Percentiles rank a stretch among this genome's conserved stretches.
Conservation (phyloP, 2,113 vertebrate genomes). For the Apaloderma vittatum region DNA sequence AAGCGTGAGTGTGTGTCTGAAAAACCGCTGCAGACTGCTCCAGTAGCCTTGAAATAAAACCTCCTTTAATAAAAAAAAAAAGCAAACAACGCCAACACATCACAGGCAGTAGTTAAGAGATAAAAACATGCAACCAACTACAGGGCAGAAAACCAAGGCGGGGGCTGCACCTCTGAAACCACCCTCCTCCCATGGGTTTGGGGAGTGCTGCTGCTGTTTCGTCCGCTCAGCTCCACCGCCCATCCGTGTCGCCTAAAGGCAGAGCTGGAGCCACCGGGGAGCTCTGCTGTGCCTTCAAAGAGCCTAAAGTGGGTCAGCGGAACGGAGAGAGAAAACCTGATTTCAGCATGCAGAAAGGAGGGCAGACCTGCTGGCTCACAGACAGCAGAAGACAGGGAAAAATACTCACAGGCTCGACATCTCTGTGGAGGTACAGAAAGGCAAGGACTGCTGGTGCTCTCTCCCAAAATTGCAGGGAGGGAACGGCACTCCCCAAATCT, state of each 20-base stretch:
- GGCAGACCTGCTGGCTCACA: slow-evolving; percentile 19
- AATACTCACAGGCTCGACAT: background rate
- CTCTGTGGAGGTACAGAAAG: background rate
- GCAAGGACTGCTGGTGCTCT: background rate
- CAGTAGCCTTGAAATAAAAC: background rate
- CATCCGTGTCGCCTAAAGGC: background rate
- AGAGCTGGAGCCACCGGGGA: slow-evolving; percentile 24
- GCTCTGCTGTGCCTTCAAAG: slow-evolving; percentile 29
- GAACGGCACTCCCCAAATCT: background rate
- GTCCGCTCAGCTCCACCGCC: background rate
- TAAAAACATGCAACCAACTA: background rate
- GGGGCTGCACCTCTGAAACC: background rate
- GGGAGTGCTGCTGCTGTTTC: background rate
- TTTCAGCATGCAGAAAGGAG: slow-evolving; percentile 6
- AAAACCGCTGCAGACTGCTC: background rate
- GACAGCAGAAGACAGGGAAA: background rate
- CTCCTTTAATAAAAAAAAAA: background rate
- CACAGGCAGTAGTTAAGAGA: background rate
- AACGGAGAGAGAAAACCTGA: slow-evolving; percentile 41
- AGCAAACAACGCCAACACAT: background rate
- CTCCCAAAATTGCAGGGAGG: background rate
- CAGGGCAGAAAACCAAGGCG: background rate
- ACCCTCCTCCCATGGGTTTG: background rate
- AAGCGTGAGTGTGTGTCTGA: background rate
- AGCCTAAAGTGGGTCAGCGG: slow-evolving; percentile 53